Percentiles rank a stretch among this genome's conserved stretches.
Evolutionary conservation across 2,888 invertebrate genomes (phyloP).

Genomic region (Anthophora plumipes): DNA sequence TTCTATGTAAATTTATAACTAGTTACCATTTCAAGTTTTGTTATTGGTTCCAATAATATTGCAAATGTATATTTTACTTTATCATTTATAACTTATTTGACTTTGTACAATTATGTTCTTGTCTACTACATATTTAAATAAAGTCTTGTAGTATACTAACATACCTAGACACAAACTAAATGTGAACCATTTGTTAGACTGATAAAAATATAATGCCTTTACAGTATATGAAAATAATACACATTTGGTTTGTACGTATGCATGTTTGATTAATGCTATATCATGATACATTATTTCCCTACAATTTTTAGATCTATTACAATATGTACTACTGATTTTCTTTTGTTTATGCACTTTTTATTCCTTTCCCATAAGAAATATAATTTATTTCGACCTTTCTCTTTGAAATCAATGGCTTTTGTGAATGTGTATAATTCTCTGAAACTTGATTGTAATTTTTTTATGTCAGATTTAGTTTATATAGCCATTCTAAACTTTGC

Average conservation of each 20-base stretch:
- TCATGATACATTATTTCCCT: conserved; percentile 45
- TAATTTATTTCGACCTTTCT: conserved; percentile 21
- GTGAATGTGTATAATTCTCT: conserved; percentile 27
- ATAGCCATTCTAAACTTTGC: conserved; percentile 9
- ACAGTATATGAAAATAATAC: conserved; percentile 66
- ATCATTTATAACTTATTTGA: conserved; percentile 37
- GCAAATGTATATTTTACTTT: conserved; percentile 31
- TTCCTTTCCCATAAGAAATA: conserved; percentile 35
- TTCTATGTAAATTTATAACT: conserved; percentile 35
- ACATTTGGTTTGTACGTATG: conserved; percentile 66
- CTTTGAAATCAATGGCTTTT: conserved; percentile 11
- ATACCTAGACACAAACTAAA: conserved; percentile 57
- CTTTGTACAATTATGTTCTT: conserved; percentile 48
- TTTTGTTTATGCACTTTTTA: conserved; percentile 5
- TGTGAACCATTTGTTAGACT: conserved; percentile 48
- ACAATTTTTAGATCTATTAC: conserved; percentile 37
- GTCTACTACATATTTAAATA: conserved; percentile 41
- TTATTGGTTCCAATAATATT: conserved; percentile 50
- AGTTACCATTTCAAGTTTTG: conserved; percentile 31
- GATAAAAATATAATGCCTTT: conserved; percentile 62
- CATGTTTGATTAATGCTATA: conserved; percentile 65
- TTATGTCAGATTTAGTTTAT: neutral
- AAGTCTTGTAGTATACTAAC: conserved; percentile 35
- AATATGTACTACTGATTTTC: conserved; percentile 40
- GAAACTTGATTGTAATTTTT: conserved; percentile 34